Base-by-base conservation (phyloP, 2,797 vertebrate species). In the Chelmon rostratus region DNA sequence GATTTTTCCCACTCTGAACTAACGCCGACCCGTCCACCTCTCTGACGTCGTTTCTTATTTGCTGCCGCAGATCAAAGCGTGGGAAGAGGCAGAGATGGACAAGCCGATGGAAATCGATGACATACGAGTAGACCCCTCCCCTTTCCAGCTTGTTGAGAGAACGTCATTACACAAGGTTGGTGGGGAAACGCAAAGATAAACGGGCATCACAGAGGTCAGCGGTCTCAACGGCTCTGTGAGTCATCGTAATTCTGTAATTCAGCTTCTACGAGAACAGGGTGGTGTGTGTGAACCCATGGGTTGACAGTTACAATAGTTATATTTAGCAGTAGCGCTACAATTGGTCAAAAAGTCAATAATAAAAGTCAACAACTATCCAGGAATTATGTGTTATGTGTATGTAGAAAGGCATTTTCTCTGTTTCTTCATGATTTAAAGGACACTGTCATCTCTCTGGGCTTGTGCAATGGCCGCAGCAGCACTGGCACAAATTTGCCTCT, bases 141-240 rank as follows among this genome's bases (percentile, higher is more conserved):
- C 98, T 52, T 99, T 99, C 91, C 98, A 99, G 88, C 93, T 99
- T 82, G 98, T 99, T 59, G 97, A 99, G 93, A 96, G 97, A 90
- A 99, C 98, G 0, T 97, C 97, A 0, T 88, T 99, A 65, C 98
- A 99, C 90, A 98, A 99, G 96, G 98, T 96, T 62, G 85, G 88
- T 65, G 59, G 16, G 57, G 61, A 47, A 21, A 57, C 28, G 21
- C 19, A 7, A 3, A 47, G 40, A n/a, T 13, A 40, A 59, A 21
- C n/a, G 11, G 44, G 40, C 1, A 11, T 19, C 19, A 9, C 16
- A 23, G 62, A 71, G 54, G 40, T 80, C 49, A 28, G 10, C 33
- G 11, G 35, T n/a, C n/a, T n/a, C n/a, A n/a, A n/a, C n/a, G n/a
- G n/a, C n/a, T n/a, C n/a, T n/a, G n/a, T n/a, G n/a, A n/a, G n/a